phyloP scores from a whole-genome alignment of 2,797 vertebrate species.

The Cryptoprocta ferox region DNA sequence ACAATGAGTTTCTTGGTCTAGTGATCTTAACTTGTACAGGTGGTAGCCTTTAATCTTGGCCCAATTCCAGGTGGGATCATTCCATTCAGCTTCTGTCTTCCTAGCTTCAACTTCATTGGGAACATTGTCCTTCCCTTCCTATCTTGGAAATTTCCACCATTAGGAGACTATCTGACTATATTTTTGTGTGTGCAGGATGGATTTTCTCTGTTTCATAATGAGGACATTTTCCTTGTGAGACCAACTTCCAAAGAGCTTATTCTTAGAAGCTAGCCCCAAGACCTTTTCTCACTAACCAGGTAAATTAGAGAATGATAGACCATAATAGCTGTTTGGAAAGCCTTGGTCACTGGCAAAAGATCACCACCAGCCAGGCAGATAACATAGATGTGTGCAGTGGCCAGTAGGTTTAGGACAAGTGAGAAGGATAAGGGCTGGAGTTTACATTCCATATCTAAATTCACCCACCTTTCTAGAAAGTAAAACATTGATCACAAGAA shows the following conservation, averaged over 20 bases:
- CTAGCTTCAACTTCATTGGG: background rate
- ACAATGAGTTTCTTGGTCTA: background rate
- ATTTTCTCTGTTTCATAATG: background rate
- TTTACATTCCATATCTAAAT: background rate
- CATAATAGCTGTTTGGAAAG: background rate
- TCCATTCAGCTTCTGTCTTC: conserved; percentile 4
- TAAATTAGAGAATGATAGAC: conserved; percentile 22
- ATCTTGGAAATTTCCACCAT: background rate
- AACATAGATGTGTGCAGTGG: background rate
- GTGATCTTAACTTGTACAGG: background rate
- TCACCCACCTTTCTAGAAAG: background rate
- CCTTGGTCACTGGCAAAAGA: background rate
- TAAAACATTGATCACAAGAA: background rate
- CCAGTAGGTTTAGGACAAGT: background rate
- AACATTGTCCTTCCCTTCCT: background rate
- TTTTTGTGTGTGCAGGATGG: background rate
- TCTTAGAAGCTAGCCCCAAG: conserved; percentile 6
- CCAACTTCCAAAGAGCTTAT: background rate
- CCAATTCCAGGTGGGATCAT: conserved; percentile 52
- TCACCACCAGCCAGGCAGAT: background rate
- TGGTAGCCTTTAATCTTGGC: conserved; percentile 11
- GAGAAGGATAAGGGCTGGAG: background rate
- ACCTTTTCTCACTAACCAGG: conserved; percentile 25
- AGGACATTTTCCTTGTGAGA: conserved; percentile 46
- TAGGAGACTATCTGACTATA: background rate